Evolutionary conservation across 1,140 invertebrate genomes (phyloP).

Genomic region (Trypoxylus dichotomus): DNA sequence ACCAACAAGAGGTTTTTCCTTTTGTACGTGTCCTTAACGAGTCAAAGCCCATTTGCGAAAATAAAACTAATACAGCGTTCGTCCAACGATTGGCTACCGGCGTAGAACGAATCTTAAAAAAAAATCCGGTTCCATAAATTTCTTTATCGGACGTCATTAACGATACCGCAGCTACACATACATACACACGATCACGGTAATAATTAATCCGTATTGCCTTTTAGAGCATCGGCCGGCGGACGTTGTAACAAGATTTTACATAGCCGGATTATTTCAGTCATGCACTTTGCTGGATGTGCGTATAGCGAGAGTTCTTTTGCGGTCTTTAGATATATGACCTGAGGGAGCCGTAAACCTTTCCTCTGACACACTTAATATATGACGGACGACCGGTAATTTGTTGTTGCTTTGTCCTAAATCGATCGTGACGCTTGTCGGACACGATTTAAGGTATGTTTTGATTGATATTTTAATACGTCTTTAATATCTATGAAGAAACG

Average conservation of each 20-base stretch:
- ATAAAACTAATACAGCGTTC: neutral
- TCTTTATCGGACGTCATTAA: conserved; percentile 2
- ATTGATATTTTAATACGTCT: neutral
- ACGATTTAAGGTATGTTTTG: neutral
- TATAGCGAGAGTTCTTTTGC: neutral
- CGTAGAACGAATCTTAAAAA: neutral
- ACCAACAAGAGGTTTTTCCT: too few species aligned
- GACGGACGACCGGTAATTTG: neutral
- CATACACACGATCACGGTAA: neutral
- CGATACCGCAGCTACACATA: neutral
- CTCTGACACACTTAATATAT: neutral
- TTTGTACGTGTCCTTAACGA: neutral
- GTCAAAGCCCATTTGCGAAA: neutral
- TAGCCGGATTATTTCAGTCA: conserved; percentile 1
- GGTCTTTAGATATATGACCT: neutral
- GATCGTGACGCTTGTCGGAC: neutral
- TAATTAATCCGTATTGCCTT: conserved; percentile 6
- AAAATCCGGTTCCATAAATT: conserved; percentile 3
- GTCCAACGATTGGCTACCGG: neutral
- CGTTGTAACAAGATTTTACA: neutral
- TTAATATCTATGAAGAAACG: neutral
- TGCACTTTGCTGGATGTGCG: neutral
- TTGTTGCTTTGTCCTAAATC: neutral
- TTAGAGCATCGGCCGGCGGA: neutral
- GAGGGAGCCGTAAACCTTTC: neutral